phyloP scores from a whole-genome alignment of 2,797 vertebrate species.

The Catostomus latipinnis region DNA sequence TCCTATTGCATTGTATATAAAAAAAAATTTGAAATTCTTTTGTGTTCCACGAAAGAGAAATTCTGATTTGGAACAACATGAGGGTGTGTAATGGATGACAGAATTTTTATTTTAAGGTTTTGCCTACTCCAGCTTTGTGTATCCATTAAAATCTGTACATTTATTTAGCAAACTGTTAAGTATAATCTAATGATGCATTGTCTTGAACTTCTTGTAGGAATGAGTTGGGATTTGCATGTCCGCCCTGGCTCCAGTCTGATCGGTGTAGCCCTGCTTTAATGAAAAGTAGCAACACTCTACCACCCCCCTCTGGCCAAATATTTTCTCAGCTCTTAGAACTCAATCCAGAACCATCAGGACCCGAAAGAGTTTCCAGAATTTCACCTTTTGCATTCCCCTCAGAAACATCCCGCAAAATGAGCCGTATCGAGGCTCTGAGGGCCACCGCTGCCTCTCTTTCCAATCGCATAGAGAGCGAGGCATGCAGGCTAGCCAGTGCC shows the following conservation, averaged over 20 bases:
- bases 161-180: background rate
- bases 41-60: too few species aligned
- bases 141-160: background rate
- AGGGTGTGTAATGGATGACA: too few species aligned
- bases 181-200: background rate
- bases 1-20: too few species aligned
- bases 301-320: constrained; percentile 73
- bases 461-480: constrained; percentile 90
- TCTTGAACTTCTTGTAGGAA: constrained; percentile 71
- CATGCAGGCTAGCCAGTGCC: constrained; percentile 86
- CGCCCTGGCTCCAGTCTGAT: constrained; percentile 78
- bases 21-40: too few species aligned
- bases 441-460: constrained; percentile 94
- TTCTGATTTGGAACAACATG: too few species aligned
- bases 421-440: constrained; percentile 92
- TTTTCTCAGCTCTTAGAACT: constrained; percentile 83
- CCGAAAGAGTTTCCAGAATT: constrained; percentile 13
- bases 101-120: background rate
- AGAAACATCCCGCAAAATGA: constrained; percentile 74
- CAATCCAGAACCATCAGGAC: constrained; percentile 73
- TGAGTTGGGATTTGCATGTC: constrained; percentile 76
- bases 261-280: constrained; percentile 70
- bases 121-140: background rate
- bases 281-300: constrained; percentile 52
- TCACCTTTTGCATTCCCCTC: background rate